A percentile compares a stretch with the other conserved stretches of the same genome.
These are phyloP conservation scores for Ladona fulva DNA, from an alignment of 1,140 invertebrate species.

Conservation along the genomic window DNA sequence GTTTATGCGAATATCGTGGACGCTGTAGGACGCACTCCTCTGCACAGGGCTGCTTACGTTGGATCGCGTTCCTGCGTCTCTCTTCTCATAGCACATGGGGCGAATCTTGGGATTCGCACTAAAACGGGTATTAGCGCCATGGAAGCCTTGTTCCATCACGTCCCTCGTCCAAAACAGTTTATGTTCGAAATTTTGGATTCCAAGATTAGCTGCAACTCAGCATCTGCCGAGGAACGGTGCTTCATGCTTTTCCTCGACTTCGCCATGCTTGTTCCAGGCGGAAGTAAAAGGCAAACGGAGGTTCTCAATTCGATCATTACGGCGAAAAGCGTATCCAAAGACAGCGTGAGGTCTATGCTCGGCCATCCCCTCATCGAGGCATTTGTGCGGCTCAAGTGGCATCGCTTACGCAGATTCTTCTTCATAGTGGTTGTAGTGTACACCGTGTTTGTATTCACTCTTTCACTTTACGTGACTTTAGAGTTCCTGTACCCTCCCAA, in stretches of 20 bases:
- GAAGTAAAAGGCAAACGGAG: slow-evolving; percentile 28
- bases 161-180: slow-evolving; percentile 26
- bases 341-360: slow-evolving; percentile 31
- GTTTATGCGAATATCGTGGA: not conserved
- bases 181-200: slow-evolving; percentile 24
- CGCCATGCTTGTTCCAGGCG: slow-evolving; percentile 26
- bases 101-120: slow-evolving; percentile 30
- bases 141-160: slow-evolving; percentile 25
- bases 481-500: not conserved
- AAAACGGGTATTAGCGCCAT: slow-evolving; percentile 25
- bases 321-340: slow-evolving; percentile 23
- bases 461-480: slow-evolving; percentile 21
- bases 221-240: slow-evolving; percentile 18
- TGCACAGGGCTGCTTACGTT: slow-evolving; percentile 30
- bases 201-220: slow-evolving; percentile 17
- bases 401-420: slow-evolving; percentile 36
- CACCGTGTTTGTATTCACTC: slow-evolving; percentile 31
- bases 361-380: slow-evolving; percentile 39
- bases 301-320: slow-evolving; percentile 30
- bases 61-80: slow-evolving; percentile 28
- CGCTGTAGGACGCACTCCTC: slow-evolving; percentile 26
- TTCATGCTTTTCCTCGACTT: slow-evolving; percentile 30
- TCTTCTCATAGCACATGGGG: slow-evolving; percentile 30
- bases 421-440: slow-evolving; percentile 34
- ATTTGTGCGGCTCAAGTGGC: slow-evolving; percentile 41